Percentiles rank a stretch among this genome's conserved stretches.
phyloP scores from a whole-genome alignment of 2,888 invertebrate species.

The Cryptophagus acutangulus region DNA sequence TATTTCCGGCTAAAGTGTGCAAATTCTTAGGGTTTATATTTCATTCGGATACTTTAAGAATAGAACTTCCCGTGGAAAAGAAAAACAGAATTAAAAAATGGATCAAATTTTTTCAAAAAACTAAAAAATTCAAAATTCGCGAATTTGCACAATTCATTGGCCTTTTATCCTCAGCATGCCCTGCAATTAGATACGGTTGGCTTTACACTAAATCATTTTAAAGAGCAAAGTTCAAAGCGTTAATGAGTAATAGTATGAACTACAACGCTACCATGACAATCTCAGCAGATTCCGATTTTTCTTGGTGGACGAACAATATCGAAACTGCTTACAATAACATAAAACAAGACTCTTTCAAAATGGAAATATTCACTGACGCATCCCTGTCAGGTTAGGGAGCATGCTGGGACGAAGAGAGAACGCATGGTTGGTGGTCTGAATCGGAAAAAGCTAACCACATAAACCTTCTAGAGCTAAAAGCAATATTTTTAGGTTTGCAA shows the following conservation, averaged over 20 bases:
- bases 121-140: constrained; percentile 8
- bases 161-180: constrained; percentile 21
- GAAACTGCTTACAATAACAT: constrained; percentile 12
- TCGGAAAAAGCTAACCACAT: no score
- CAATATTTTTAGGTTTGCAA: constrained; percentile 15
- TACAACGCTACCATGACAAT: constrained; percentile 5
- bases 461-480: constrained; percentile 16
- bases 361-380: constrained; percentile 29
- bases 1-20: constrained; percentile 14
- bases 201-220: constrained; percentile 14
- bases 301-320: constrained; percentile 23
- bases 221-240: constrained; percentile 9
- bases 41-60: constrained; percentile 9
- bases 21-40: constrained; percentile 25
- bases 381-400: constrained; percentile 26
- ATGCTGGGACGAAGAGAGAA: constrained; percentile 15
- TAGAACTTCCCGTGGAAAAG: constrained; percentile 13
- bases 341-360: constrained; percentile 11
- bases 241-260: constrained; percentile 1
- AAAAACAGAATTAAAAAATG: constrained; percentile 5
- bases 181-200: constrained; percentile 23
- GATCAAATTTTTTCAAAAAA: background rate
- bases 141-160: constrained; percentile 23
- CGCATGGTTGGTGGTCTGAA: constrained; percentile 28
- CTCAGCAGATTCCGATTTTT: constrained; percentile 10